phyloP scores from a whole-genome alignment of 2,888 invertebrate genomes.

The Heliconius erato region DNA sequence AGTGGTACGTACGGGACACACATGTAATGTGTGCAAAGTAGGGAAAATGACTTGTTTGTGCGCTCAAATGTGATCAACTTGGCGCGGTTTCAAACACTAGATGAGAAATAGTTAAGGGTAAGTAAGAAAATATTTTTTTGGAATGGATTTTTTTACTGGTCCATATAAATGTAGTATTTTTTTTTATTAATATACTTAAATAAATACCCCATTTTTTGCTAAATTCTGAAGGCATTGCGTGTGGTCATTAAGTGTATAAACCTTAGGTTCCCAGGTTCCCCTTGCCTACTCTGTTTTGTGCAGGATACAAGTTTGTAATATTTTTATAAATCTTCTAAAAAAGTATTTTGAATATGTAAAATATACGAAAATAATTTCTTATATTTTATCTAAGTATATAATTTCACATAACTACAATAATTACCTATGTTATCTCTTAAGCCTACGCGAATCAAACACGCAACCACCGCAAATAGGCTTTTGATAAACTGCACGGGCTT shows the following conservation, averaged over 20 bases:
- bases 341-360: no score
- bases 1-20: constrained; percentile 5
- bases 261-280: neutral
- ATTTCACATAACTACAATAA: neutral
- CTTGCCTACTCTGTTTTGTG: neutral
- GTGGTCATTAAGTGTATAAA: neutral
- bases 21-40: neutral
- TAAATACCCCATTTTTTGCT: no score
- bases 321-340: no score
- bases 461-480: constrained; percentile 12
- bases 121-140: neutral
- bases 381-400: neutral
- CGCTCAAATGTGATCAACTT: constrained; percentile 25
- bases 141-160: no score
- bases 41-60: constrained; percentile 26
- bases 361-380: neutral
- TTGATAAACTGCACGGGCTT: constrained; percentile 7
- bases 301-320: no score
- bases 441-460: constrained; percentile 1
- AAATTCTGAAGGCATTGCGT: no score
- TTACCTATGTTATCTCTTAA: neutral
- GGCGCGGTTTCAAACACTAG: constrained; percentile 30
- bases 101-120: neutral
- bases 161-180: no score
- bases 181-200: no score